Conservation (phyloP, 2,797 vertebrate species). For the Novumbra hubbsi region DNA sequence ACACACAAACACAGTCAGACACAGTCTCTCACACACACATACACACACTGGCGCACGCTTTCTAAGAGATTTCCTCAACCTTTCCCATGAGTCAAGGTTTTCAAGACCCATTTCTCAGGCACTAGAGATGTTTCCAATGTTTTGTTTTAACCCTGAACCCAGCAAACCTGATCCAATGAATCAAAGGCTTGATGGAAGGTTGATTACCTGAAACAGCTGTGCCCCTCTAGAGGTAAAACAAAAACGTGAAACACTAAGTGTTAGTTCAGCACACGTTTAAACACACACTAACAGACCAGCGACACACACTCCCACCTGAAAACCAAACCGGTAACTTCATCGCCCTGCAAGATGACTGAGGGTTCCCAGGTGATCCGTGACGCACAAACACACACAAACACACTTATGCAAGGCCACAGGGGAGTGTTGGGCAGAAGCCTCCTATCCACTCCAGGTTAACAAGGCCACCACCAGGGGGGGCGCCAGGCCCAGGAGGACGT, state of each 20-base stretch:
- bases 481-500: slow-evolving; percentile 5
- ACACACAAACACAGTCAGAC: slow-evolving; percentile 14
- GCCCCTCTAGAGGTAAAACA: not conserved
- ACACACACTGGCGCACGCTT: slow-evolving; percentile 15
- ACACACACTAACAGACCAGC: not conserved
- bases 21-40: slow-evolving; percentile 12
- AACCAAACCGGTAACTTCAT: not conserved
- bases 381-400: not conserved
- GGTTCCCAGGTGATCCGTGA: not conserved
- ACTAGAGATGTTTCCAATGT: too few species aligned
- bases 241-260: not conserved
- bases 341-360: not conserved
- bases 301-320: not conserved
- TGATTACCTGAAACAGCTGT: not conserved
- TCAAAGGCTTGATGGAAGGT: too few species aligned
- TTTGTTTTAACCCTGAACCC: too few species aligned
- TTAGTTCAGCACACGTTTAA: not conserved
- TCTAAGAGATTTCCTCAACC: not conserved
- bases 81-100: too few species aligned
- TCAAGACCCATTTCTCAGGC: too few species aligned
- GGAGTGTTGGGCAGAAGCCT: slow-evolving; percentile 26
- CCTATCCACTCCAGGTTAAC: not conserved
- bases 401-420: slow-evolving; percentile 53
- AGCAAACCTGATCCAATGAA: too few species aligned
- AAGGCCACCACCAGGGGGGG: not conserved